Evolutionary conservation across 2,113 vertebrate species (phyloP).

Genomic region (Paratilapia polleni): DNA sequence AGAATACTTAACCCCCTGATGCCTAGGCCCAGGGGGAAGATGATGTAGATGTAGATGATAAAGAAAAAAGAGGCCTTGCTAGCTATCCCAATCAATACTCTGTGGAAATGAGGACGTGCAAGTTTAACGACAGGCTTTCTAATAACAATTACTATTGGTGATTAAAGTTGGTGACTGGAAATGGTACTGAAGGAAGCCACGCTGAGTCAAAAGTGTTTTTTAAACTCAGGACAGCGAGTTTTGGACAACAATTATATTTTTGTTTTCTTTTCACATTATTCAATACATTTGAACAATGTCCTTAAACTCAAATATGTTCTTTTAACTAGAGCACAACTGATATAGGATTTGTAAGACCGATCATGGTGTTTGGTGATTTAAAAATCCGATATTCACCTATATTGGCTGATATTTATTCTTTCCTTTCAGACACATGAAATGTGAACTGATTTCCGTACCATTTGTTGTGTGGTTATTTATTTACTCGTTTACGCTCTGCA

Average conservation of each 20-base stretch:
- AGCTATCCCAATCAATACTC: neutral
- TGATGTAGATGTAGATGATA: accelerated
- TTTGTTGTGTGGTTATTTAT: no score
- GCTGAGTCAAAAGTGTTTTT: neutral
- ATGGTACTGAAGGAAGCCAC: neutral
- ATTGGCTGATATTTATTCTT: no score
- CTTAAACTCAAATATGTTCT: neutral
- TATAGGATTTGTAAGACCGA: no score
- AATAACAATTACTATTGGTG: neutral
- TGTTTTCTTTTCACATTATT: neutral
- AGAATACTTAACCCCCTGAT: neutral
- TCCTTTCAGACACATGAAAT: no score
- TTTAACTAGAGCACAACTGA: neutral
- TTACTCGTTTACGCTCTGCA: no score
- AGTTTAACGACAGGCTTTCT: neutral
- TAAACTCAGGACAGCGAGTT: neutral
- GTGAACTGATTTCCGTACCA: no score
- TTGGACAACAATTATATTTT: neutral
- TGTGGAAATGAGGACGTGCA: neutral
- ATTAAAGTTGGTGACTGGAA: neutral
- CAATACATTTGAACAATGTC: neutral
- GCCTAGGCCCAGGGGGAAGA: neutral
- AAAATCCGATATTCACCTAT: no score
- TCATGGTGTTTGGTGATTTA: no score
- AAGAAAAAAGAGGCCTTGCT: neutral